Evolutionary conservation across 2,797 vertebrate species (phyloP), one percentile per base, ranked within the genome.

Genomic region (Chromis chromis): DNA sequence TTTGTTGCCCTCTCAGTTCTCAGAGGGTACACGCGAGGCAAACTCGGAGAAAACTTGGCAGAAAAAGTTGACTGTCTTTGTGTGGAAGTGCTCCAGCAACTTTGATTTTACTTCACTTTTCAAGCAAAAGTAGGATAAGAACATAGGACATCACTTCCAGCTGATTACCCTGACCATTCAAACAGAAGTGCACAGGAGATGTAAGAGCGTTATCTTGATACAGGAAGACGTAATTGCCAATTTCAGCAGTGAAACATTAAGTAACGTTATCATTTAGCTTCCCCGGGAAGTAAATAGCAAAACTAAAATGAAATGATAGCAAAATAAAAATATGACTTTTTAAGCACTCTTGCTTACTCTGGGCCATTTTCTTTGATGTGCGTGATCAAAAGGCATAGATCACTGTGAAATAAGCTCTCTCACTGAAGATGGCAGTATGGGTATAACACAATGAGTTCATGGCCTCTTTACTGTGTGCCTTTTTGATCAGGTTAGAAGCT

Each of bases 301-400:
- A 80, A 50, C 25, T 65, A 25, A 77, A 73, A 59, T 79, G 28
- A 78, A 86, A 64, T 76, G 56, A 83, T 59, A 40, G 67, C 42
- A 70, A 86, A 84, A 85, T 69, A 40, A 80, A 54, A 85, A 86
- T 78, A 46, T 62, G 0, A 64, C 44, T 70, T 83, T 74, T 68
- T 67, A 65, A 76, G 54, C 58, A 61, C 65, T 65, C 57, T 70
- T 83, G 73, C 65, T 81, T 65, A 84, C 64, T 86, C 31, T 78
- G 65, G 72, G 73, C 66, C 21, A 60, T 70, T 83, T 74, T 66
- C 88, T 88, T 89, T 89, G 78, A 91, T 87, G 77, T 86, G 52
- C 46, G 67, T 77, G 85, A 89, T 90, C 89, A 91, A 92, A 91
- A 83, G 76, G 58, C 84, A 76, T 31, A 65, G 65, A 85, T 79